Base-by-base conservation (phyloP, 23 tunicate genomes). In the Aplidium turbinatum region DNA sequence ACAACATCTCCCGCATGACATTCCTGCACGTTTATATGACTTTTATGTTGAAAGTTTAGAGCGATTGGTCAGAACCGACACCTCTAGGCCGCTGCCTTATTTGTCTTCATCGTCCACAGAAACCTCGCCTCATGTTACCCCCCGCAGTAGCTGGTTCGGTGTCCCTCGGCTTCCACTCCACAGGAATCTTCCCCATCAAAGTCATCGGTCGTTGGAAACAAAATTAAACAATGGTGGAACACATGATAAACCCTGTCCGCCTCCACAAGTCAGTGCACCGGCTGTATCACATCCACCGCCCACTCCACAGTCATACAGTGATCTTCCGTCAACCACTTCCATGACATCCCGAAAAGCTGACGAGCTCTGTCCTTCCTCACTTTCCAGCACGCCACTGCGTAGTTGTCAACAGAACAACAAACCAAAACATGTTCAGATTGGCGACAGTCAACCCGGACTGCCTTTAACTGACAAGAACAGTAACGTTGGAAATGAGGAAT, bases 81-180 rank as follows among this genome's bases (percentile, higher is more conserved):
- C 70, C 24, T 52, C 52, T 0, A 75, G 85, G 39, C 78, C 78
- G 0, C 70, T 70, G n/a, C 87, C 83, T 23, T 39, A 78, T 35
- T 81, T 81, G 57, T 81, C 96, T 19, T 81, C 79, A n/a, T 81
- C 87, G 4, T 87, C 94, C 47, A 63, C 87, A 3, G 96, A 88
- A 33, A 71, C 96, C 2, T 88, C 96, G 25, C 96, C 96, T 26
- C 86, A 73, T 26, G 75, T 79, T 23, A 88, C 96, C 7, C 96
- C 96, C 0, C 82, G 96, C 24, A 72, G 57, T 30, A 79, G 86
- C 33, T 19, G 34, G 27, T 58, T 82, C 53, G 78, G 71, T 19
- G 54, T 42, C 1, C 85, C 85, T 29, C 53, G 40, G 21, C 77
- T 77, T 1, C 33, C 23, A 64, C 21, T 65, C 22, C 58, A 70